Conservation (phyloP, 1,140 invertebrate species). For the Drosophila hydei region DNA sequence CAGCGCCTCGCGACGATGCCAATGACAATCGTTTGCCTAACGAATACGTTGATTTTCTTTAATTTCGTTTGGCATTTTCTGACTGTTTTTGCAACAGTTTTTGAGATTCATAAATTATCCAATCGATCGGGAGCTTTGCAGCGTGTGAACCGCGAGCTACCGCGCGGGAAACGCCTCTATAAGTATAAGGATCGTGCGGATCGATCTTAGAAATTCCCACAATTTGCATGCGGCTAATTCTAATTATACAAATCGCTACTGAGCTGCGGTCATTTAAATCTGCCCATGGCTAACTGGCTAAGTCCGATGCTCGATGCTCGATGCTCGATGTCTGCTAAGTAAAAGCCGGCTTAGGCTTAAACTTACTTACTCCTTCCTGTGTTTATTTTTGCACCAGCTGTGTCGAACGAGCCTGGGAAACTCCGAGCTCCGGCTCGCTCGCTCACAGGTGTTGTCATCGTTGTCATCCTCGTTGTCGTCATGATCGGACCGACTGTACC, state of each 20-base stretch:
- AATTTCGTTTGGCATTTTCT: constrained; percentile 69
- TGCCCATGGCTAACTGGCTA: constrained; percentile 73
- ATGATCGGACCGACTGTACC: constrained; percentile 65
- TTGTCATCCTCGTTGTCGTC: constrained; percentile 31
- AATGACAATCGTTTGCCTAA: constrained; percentile 70
- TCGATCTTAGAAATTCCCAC: constrained; percentile 58
- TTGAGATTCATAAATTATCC: constrained; percentile 62
- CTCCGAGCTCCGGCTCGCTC: constrained; percentile 36
- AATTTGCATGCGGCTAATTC: constrained; percentile 78
- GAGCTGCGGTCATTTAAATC: constrained; percentile 81
- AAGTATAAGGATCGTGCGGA: not conserved
- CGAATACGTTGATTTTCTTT: constrained; percentile 65
- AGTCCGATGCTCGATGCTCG: constrained; percentile 45
- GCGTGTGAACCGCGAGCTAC: constrained; percentile 18
- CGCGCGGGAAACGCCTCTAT: constrained; percentile 4
- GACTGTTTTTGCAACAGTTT: constrained; percentile 61
- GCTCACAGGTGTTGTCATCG: constrained; percentile 57
- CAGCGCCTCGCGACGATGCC: constrained; percentile 25
- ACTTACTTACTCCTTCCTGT: constrained; percentile 74
- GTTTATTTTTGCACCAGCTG: constrained; percentile 62
- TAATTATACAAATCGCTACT: constrained; percentile 80
- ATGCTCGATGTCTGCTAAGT: constrained; percentile 60
- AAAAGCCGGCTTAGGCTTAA: constrained; percentile 72
- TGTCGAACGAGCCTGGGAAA: constrained; percentile 68
- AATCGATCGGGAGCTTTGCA: constrained; percentile 8